phyloP scores from a whole-genome alignment of 2,888 invertebrate species.

The Pecten maximus region DNA sequence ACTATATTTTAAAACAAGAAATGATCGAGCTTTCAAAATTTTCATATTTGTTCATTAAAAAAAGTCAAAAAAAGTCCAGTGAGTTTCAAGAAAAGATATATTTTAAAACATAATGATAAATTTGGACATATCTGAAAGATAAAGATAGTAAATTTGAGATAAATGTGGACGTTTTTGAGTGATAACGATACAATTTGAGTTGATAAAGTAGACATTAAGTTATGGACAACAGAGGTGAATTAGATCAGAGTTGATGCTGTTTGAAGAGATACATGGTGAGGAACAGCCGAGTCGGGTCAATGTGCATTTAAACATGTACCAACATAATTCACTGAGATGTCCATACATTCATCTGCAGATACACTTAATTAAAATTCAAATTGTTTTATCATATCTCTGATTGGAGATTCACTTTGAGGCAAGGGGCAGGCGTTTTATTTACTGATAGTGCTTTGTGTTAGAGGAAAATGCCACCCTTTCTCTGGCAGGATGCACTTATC shows the following conservation, averaged over 20 bases:
- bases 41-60: not conserved
- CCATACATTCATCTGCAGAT: slow-evolving; percentile 14
- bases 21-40: no score
- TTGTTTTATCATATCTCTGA: slow-evolving; percentile 29
- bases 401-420: slow-evolving; percentile 25
- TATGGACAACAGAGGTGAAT: slow-evolving; percentile 17
- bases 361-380: slow-evolving; percentile 35
- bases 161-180: not conserved
- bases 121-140: not conserved
- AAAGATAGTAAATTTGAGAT: not conserved
- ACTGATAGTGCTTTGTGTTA: slow-evolving; percentile 6
- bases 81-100: not conserved
- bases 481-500: not conserved
- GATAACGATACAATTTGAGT: slow-evolving; percentile 18
- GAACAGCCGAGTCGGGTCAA: not conserved
- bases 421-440: not conserved
- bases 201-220: slow-evolving; percentile 3
- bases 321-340: slow-evolving; percentile 4
- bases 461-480: slow-evolving; percentile 8
- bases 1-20: no score
- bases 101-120: no score
- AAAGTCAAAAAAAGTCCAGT: not conserved
- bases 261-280: not conserved
- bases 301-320: slow-evolving; percentile 33
- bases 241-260: not conserved